Conservation (phyloP, 2,888 invertebrate genomes). For the Allophyes oxyacanthae region DNA sequence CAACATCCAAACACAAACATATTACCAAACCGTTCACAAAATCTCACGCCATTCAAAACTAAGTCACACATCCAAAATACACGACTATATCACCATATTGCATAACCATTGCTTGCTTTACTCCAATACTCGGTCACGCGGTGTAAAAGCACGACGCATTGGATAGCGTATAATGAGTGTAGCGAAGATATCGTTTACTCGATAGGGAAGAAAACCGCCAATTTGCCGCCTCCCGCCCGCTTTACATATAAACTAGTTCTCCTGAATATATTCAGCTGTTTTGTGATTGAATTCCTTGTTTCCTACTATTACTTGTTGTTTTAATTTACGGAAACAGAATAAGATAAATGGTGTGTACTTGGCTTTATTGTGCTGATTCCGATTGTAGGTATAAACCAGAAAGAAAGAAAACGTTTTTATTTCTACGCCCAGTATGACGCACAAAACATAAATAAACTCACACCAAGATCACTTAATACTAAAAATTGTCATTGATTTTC, state of each 20-base stretch:
- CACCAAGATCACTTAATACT: no score
- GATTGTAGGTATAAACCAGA: no score
- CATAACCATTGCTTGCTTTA: slow-evolving; percentile 8
- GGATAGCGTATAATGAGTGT: slow-evolving; percentile 2
- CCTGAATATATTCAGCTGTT: slow-evolving; percentile 47
- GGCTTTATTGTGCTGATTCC: no score
- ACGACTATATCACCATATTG: not conserved
- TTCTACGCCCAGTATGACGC: no score
- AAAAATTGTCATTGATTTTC: no score
- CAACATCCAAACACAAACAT: slow-evolving; percentile 30
- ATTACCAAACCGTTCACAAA: slow-evolving; percentile 22
- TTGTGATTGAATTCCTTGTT: slow-evolving; percentile 47
- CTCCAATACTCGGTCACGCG: not conserved
- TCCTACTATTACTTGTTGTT: slow-evolving; percentile 44
- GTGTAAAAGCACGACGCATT: not conserved
- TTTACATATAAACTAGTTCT: slow-evolving; percentile 51
- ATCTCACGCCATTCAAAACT: slow-evolving; percentile 11
- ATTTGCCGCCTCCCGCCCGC: slow-evolving; percentile 34
- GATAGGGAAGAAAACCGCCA: slow-evolving; percentile 39
- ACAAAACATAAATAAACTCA: no score
- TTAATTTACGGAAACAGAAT: slow-evolving; percentile 6
- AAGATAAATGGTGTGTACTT: not conserved
- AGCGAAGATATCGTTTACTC: not conserved
- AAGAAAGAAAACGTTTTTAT: no score
- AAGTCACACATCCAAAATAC: slow-evolving; percentile 1